Evolutionary conservation across 1,140 invertebrate species (phyloP).

Genomic region (Hyphantria cunea): DNA sequence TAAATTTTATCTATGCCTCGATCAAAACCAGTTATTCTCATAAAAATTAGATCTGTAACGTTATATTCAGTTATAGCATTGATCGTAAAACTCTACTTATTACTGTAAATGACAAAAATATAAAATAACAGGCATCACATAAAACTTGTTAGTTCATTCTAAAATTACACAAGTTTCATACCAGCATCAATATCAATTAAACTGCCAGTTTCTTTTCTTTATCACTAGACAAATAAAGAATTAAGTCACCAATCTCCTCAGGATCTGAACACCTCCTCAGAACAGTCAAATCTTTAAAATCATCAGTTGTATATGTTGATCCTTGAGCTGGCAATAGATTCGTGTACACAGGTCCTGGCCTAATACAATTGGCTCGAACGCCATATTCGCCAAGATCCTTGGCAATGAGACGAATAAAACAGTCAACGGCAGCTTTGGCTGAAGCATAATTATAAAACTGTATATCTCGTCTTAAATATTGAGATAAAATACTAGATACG

Average conservation of each 20-base stretch:
- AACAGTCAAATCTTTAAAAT: neutral
- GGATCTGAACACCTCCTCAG: constrained; percentile 6
- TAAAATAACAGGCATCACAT: no score
- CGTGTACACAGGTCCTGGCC: constrained; percentile 15
- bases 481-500: constrained; percentile 86
- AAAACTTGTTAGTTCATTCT: no score
- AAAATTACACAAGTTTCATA: no score
- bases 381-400: constrained; percentile 6
- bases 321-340: constrained; percentile 1
- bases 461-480: neutral
- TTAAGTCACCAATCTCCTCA: constrained; percentile 30
- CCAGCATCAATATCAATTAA: constrained; percentile 15
- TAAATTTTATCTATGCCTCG: no score
- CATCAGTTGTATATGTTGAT: neutral
- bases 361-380: constrained; percentile 21
- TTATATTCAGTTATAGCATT: no score
- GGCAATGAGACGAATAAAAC: constrained; percentile 9
- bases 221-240: constrained; percentile 30
- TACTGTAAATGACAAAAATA: no score
- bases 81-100: no score
- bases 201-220: constrained; percentile 28
- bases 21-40: no score
- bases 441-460: neutral
- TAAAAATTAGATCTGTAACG: no score
- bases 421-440: constrained; percentile 14